Evolutionary conservation across 2,113 vertebrate species (phyloP).

Genomic region (Pituophis catenifer): DNA sequence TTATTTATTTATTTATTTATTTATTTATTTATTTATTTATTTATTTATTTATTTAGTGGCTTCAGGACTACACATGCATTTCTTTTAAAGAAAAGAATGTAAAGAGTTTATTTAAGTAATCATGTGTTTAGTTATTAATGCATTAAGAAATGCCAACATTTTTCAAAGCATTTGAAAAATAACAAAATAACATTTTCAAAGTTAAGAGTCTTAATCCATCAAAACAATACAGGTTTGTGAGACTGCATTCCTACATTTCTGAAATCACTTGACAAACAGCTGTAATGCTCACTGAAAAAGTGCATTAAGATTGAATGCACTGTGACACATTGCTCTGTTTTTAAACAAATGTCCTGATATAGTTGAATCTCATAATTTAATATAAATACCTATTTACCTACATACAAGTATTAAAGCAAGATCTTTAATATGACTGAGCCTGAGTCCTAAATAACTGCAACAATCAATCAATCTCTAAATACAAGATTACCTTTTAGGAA

Average conservation of each 20-base stretch:
- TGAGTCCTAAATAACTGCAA: neutral
- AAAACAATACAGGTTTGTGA: conserved; percentile 9
- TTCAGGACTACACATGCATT: conserved; percentile 2
- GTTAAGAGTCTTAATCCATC: neutral
- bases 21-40: neutral
- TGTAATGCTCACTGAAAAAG: conserved; percentile 12
- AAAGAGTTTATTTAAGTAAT: conserved; percentile 35
- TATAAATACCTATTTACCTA: neutral
- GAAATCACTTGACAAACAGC: conserved; percentile 33
- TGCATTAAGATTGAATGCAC: neutral
- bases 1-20: neutral
- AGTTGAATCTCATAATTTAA: neutral
- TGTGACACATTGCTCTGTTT: neutral
- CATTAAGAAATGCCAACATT: conserved; percentile 22
- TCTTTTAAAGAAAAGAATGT: conserved; percentile 39
- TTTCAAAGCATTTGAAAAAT: neutral
- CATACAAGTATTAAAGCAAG: neutral
- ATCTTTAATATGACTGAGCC: neutral
- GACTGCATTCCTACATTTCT: conserved; percentile 32
- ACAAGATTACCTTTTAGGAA: neutral
- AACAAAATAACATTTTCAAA: conserved; percentile 19
- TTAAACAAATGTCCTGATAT: neutral
- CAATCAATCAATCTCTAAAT: neutral
- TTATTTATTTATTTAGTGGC: neutral
- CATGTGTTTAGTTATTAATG: conserved; percentile 24